These are phyloP conservation scores for Bradypodion ventrale DNA, from an alignment of 2,797 vertebrate genomes.

Conservation along the genomic window DNA sequence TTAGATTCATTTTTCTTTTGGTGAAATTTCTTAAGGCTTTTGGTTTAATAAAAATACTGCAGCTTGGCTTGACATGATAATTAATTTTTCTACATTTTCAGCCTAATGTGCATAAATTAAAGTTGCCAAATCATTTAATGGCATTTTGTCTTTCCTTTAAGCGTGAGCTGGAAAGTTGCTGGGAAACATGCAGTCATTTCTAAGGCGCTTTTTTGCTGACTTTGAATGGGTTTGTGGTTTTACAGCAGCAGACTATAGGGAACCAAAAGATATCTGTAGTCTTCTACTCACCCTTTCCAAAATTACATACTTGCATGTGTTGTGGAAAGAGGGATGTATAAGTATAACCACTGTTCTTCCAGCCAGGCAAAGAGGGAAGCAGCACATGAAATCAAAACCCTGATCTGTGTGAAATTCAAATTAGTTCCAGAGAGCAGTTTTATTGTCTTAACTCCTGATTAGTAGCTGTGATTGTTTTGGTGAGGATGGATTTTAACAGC, in stretches of 20 bases:
- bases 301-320: constrained; percentile 11
- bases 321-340: constrained; percentile 16
- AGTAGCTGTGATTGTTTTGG: constrained; percentile 35
- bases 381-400: constrained; percentile 32
- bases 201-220: constrained; percentile 48
- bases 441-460: constrained; percentile 41
- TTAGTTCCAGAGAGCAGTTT: constrained; percentile 46
- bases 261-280: constrained; percentile 8
- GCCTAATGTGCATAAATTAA: background rate
- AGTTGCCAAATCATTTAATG: constrained; percentile 16
- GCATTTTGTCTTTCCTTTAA: constrained; percentile 8
- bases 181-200: constrained; percentile 36
- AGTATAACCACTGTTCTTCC: constrained; percentile 19
- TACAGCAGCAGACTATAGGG: constrained; percentile 28
- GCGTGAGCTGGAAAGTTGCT: constrained; percentile 16
- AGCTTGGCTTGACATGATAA: constrained; percentile 16
- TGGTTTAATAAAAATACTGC: constrained; percentile 15
- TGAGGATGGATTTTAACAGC: constrained; percentile 39
- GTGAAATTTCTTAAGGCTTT: constrained; percentile 11
- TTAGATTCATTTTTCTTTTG: constrained; percentile 20
- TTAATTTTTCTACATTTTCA: constrained; percentile 37
- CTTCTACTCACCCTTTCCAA: background rate
- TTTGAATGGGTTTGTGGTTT: constrained; percentile 34
- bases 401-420: constrained; percentile 45
- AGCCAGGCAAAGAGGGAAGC: constrained; percentile 31